phyloP scores from a whole-genome alignment of 2,113 vertebrate genomes.

The Syngnathus floridae region DNA sequence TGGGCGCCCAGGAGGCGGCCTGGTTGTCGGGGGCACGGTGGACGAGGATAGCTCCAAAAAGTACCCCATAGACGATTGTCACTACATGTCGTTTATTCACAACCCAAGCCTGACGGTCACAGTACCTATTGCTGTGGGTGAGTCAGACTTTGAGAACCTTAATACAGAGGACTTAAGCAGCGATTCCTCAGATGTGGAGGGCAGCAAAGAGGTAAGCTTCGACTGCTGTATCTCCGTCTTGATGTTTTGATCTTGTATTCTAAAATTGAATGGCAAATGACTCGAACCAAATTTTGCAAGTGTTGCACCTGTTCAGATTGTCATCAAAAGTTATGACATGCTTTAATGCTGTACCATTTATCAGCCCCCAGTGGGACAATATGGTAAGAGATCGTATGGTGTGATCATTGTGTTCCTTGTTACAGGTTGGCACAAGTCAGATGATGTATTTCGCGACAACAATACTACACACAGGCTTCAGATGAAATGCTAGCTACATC shows the following conservation, averaged over 20 bases:
- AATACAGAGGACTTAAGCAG: conserved; percentile 97
- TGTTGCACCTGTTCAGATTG: background rate
- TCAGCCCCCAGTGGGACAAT: background rate
- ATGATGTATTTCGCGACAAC: background rate
- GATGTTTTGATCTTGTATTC: background rate
- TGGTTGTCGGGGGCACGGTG: conserved; percentile 70
- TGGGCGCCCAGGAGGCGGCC: conserved; percentile 52
- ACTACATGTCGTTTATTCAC: conserved; percentile 93
- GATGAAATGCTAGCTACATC: background rate
- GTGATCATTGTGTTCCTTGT: background rate
- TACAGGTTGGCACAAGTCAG: background rate
- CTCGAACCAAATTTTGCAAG: background rate
- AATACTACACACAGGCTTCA: background rate
- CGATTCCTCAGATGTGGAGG: conserved; percentile 86
- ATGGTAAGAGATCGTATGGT: background rate
- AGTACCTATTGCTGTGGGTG: conserved; percentile 90
- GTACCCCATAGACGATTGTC: conserved; percentile 80
- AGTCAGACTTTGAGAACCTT: conserved; percentile 95
- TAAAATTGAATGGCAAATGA: background rate
- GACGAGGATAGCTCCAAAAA: conserved; percentile 79
- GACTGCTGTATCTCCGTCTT: background rate
- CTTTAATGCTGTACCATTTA: background rate
- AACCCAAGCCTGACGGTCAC: conserved; percentile 90
- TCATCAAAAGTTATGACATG: background rate
- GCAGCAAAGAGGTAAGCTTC: conserved; percentile 90